These are phyloP conservation scores for Diploscapter pachys DNA, from an alignment of 1,140 invertebrate genomes.

Conservation along the genomic window DNA sequence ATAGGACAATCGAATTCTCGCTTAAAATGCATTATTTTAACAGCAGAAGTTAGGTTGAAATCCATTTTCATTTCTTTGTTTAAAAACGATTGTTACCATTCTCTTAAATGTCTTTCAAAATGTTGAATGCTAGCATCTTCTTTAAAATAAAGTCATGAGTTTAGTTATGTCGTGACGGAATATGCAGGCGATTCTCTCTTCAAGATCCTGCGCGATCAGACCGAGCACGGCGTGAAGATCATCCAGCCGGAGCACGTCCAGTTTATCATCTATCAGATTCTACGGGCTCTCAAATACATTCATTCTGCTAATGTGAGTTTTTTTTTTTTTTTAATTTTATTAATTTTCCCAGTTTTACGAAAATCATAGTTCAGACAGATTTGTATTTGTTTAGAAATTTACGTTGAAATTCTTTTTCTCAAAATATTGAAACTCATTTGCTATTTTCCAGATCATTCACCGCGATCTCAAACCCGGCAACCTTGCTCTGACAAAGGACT, in stretches of 20 bases:
- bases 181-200: constrained; percentile 52
- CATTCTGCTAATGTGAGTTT: constrained; percentile 55
- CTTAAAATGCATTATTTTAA: too few species aligned
- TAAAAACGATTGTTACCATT: too few species aligned
- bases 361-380: constrained; percentile 7
- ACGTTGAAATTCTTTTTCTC: background rate
- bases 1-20: background rate
- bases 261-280: constrained; percentile 54
- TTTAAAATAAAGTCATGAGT: constrained; percentile 13
- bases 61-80: too few species aligned
- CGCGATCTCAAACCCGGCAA: constrained; percentile 53
- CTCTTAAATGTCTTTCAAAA: too few species aligned
- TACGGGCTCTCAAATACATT: constrained; percentile 55
- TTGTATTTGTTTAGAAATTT: too few species aligned
- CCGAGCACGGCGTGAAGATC: constrained; percentile 26
- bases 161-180: constrained; percentile 54
- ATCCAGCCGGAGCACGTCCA: constrained; percentile 50
- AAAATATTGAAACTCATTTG: background rate
- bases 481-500: constrained; percentile 47
- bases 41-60: too few species aligned
- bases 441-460: constrained; percentile 51
- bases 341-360: background rate
- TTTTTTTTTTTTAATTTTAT: constrained; percentile 17
- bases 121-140: background rate
- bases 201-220: constrained; percentile 45